A percentile compares a stretch with the other conserved stretches of the same genome.
Evolutionary conservation across 2,113 vertebrate genomes (phyloP).

Genomic region (Conger conger): DNA sequence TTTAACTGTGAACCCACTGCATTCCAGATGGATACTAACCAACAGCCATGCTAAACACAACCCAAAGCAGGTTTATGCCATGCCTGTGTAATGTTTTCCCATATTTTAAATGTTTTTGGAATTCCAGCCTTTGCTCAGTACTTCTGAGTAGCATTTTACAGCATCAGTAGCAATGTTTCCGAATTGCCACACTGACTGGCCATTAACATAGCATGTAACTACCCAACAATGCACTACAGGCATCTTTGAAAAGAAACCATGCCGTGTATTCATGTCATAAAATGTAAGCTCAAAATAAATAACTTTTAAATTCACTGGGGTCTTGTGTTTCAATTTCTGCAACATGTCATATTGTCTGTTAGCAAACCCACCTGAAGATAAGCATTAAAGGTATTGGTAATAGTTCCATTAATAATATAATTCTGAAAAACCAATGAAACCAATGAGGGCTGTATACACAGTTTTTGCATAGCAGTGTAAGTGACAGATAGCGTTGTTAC

Average conservation of each 20-base stretch:
- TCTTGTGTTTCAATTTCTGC: neutral
- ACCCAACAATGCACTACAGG: neutral
- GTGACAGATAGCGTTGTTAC: neutral
- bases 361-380: neutral
- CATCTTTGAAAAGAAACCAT: conserved; percentile 36
- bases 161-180: neutral
- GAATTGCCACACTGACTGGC: neutral
- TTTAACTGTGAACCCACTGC: neutral
- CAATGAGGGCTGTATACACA: neutral
- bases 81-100: neutral
- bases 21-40: neutral
- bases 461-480: neutral
- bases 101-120: neutral
- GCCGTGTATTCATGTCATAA: conserved; percentile 48
- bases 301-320: neutral
- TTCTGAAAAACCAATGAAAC: neutral
- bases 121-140: neutral
- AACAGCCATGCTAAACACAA: neutral
- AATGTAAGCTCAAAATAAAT: conserved; percentile 57
- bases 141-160: neutral
- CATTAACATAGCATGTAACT: neutral
- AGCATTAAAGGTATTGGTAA: no score
- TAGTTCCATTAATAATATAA: no score
- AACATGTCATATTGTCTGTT: neutral
- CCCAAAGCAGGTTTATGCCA: neutral